phyloP scores from a whole-genome alignment of 2,888 invertebrate species.

The Maniola hyperantus region DNA sequence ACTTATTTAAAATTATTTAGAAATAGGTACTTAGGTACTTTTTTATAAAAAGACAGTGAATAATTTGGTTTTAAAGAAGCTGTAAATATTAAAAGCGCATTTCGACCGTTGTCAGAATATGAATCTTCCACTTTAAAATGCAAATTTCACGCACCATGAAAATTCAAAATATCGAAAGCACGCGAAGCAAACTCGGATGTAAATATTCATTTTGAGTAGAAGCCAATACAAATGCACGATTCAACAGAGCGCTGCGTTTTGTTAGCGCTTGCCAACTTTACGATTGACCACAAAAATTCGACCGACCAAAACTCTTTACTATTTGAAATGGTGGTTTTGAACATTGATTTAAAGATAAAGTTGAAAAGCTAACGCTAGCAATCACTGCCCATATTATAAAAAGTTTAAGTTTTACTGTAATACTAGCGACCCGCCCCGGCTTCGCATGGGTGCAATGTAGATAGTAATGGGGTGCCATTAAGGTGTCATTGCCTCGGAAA shows the following conservation, averaged over 20 bases:
- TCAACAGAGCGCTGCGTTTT: conserved; percentile 20
- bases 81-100: not conserved
- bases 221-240: conserved; percentile 29
- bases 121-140: conserved; percentile 4
- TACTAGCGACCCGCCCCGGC: too few species aligned
- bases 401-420: too few species aligned
- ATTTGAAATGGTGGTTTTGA: not conserved
- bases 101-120: not conserved
- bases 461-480: too few species aligned
- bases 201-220: conserved; percentile 33
- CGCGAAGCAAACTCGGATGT: conserved; percentile 17
- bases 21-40: too few species aligned
- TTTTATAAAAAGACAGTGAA: not conserved
- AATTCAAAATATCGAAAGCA: conserved; percentile 15
- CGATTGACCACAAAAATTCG: conserved; percentile 27
- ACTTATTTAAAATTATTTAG: too few species aligned
- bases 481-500: too few species aligned
- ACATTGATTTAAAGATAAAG: not conserved
- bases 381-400: too few species aligned
- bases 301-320: not conserved
- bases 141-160: conserved; percentile 6
- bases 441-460: too few species aligned
- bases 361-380: not conserved
- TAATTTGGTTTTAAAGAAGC: not conserved
- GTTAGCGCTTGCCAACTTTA: conserved; percentile 29